Percentiles rank a stretch among this genome's conserved stretches.
phyloP scores from a whole-genome alignment of 2,113 vertebrate genomes.

The Camelus bactrianus region DNA sequence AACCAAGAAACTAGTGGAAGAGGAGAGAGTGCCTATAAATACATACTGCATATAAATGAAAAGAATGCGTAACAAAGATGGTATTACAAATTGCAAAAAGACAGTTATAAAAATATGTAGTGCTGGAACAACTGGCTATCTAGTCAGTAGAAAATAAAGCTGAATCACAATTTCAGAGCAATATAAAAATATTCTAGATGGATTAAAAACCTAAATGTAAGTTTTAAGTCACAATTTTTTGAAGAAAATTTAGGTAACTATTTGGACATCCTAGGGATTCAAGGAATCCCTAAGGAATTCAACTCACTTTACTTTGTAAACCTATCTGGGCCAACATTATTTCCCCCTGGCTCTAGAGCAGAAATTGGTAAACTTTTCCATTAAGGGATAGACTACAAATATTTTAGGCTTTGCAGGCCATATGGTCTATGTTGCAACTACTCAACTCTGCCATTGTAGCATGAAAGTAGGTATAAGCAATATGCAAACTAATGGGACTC shows the following conservation, averaged over 20 bases:
- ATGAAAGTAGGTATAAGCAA: neutral
- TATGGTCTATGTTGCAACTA: neutral
- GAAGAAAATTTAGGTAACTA: neutral
- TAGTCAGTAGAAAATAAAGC: constrained; percentile 5
- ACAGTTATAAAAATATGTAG: neutral
- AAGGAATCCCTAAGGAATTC: neutral
- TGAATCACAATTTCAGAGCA: neutral
- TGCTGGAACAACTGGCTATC: neutral
- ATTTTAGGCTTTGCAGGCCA: neutral
- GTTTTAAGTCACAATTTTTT: constrained; percentile 2
- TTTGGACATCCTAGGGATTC: neutral
- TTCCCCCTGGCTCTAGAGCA: neutral
- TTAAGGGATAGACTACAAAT: neutral
- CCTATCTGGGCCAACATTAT: neutral
- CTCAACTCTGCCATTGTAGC: neutral
- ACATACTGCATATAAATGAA: neutral
- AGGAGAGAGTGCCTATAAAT: neutral
- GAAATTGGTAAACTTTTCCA: neutral
- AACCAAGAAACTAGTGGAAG: neutral
- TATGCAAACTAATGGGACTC: neutral
- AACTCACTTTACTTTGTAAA: neutral
- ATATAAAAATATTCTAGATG: neutral
- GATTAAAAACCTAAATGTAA: neutral
- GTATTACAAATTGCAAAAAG: neutral
- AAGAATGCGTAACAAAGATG: neutral